Percentiles rank a stretch among this genome's conserved stretches.
phyloP scores from a whole-genome alignment of 2,888 invertebrate species.

The Tachina lurida region DNA sequence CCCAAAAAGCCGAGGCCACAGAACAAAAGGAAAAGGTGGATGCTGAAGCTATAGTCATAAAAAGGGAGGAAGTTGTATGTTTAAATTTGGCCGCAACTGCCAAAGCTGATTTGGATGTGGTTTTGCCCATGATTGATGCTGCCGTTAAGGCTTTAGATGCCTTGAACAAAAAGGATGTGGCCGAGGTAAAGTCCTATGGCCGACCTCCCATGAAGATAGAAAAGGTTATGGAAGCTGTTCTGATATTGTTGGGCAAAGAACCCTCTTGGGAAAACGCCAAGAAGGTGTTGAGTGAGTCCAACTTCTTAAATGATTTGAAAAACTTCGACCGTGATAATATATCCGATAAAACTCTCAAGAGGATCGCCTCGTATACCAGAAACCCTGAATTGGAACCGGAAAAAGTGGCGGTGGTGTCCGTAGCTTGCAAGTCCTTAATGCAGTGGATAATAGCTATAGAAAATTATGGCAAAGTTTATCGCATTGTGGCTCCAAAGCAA shows the following conservation, averaged over 20 bases:
- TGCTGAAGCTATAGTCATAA: constrained; percentile 88
- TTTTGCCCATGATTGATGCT: constrained; percentile 93
- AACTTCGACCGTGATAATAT: constrained; percentile 96
- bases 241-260: constrained; percentile 88
- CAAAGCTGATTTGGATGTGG: constrained; percentile 91
- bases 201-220: constrained; percentile 94
- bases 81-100: constrained; percentile 92
- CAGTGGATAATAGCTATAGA: constrained; percentile 96
- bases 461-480: constrained; percentile 93
- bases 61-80: constrained; percentile 91
- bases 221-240: constrained; percentile 95
- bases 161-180: constrained; percentile 92
- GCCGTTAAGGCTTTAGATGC: constrained; percentile 90
- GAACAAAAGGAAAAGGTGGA: constrained; percentile 90
- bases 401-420: constrained; percentile 92
- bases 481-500: constrained; percentile 93
- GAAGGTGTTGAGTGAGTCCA: constrained; percentile 91
- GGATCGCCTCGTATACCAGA: constrained; percentile 90
- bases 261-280: constrained; percentile 95
- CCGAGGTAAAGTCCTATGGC: constrained; percentile 95
- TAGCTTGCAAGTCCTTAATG: constrained; percentile 93
- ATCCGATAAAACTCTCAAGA: constrained; percentile 90
- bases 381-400: constrained; percentile 94
- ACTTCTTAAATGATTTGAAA: constrained; percentile 90
- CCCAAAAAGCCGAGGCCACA: constrained; percentile 92